A percentile compares a stretch with the other conserved stretches of the same genome.
These are phyloP conservation scores for Mellivora capensis DNA, from an alignment of 2,113 vertebrate genomes.

Conservation along the genomic window DNA sequence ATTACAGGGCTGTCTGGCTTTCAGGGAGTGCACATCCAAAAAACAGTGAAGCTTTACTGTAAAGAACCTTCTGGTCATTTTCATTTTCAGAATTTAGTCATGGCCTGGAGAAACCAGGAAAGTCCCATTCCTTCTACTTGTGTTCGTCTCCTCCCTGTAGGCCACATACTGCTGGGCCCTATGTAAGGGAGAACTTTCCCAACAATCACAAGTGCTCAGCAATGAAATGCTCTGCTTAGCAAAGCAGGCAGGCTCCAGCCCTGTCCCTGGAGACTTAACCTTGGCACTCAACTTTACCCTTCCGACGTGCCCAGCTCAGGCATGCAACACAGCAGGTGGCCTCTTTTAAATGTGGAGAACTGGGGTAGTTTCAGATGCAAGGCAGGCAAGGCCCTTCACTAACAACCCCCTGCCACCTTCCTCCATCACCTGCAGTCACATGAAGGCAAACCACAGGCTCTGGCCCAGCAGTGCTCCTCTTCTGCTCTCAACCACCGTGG, in stretches of 20 bases:
- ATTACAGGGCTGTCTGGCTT: constrained; percentile 13
- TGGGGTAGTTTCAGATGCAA: background rate
- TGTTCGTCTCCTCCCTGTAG: background rate
- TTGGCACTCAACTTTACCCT: background rate
- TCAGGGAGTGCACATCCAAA: background rate
- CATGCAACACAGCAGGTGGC: background rate
- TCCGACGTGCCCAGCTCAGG: background rate
- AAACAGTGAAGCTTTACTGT: background rate
- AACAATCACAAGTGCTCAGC: background rate
- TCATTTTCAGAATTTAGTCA: background rate
- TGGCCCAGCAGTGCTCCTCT: background rate
- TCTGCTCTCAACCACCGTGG: background rate
- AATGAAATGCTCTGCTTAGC: background rate
- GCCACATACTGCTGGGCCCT: background rate
- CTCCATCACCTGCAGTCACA: background rate
- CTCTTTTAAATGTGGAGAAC: background rate
- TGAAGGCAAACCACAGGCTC: background rate
- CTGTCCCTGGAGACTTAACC: background rate
- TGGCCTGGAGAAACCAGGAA: background rate
- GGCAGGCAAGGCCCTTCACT: background rate
- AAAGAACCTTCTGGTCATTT: constrained; percentile 23
- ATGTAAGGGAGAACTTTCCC: background rate
- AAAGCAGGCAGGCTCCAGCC: background rate
- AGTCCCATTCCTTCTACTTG: background rate
- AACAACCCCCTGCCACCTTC: no score